Evolutionary conservation across 2,888 invertebrate species (phyloP), one percentile per base, ranked within the genome.

Genomic region (Eueremaeus valkanovi): DNA sequence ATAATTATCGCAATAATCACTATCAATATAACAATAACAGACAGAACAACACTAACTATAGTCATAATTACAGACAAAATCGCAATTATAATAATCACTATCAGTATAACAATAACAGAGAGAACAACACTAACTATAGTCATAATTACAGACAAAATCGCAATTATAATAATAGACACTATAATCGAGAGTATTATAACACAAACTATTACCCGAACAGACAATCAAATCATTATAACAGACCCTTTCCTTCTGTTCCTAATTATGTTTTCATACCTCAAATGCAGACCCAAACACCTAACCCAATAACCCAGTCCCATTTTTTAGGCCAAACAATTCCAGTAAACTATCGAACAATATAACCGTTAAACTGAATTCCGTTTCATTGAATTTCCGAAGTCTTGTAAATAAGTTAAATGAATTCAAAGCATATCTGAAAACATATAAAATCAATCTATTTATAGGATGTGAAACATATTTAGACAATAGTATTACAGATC

Each of bases 391-490:
- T 58, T 58, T 58, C 21, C 21, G 58, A 27, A 58, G 58, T 58
- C 27, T 58, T 9, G 24, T 6, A 24, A 58, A 58, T 16, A 58
- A 58, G 27, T 58, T 27, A 27, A 58, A 58, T 27, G 27, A 24
- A 13, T 58, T 58, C 21, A 9, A 58, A 5, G 5, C 27, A 24
- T 27, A 24, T 58, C 27, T 58, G 3, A 27, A 24, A 24, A 24
- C 27, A 9, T 6, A 58, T 58, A 27, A 58, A n/a, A 29, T 58
- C 24, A 27, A 58, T 27, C 11, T 58, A 24, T 58, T 58, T 58
- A 58, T 58, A 9, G 58, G 58, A 27, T 58, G 58, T 58, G 58
- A 58, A 29, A 58, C 58, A 18, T 58, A n/a, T 58, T 58, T 58
- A 24, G 27, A 27, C 29, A 27, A 58, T 13, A 9, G 6, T 9